These are phyloP conservation scores for Antheraea pernyi DNA, from an alignment of 1,140 invertebrate genomes.

Conservation along the genomic window DNA sequence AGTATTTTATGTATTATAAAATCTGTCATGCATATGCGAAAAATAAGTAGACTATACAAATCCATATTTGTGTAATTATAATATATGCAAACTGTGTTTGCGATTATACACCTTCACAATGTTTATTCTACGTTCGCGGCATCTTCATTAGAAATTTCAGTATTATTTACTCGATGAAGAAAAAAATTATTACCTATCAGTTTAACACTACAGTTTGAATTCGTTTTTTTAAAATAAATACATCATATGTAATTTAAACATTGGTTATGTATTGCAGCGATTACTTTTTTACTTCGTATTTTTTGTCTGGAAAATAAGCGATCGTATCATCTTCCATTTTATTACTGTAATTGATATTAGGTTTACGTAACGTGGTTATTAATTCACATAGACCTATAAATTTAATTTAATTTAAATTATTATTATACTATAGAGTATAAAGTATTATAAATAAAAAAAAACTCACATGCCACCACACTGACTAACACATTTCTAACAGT, in stretches of 20 bases:
- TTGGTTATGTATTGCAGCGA: too few species aligned
- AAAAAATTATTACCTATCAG: too few species aligned
- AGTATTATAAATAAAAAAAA: not conserved
- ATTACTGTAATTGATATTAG: too few species aligned
- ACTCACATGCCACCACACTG: not conserved
- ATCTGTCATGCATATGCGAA: not conserved
- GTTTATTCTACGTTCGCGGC: not conserved
- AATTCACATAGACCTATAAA: too few species aligned
- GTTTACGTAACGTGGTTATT: too few species aligned
- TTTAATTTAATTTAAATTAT: too few species aligned
- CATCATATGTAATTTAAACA: too few species aligned
- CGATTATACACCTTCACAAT: not conserved
- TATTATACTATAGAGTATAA: not conserved
- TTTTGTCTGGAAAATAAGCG: too few species aligned
- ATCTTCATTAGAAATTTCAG: not conserved
- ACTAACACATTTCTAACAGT: not conserved
- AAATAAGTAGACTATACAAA: not conserved
- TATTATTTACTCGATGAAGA: not conserved
- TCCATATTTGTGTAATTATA: not conserved
- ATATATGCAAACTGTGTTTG: not conserved
- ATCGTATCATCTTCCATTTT: too few species aligned
- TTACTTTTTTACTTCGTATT: too few species aligned
- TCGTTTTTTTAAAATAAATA: too few species aligned
- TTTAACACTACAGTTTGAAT: too few species aligned
- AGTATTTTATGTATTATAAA: not conserved